Base-by-base conservation (phyloP, 2,888 invertebrate genomes). In the Dasypolia templi region DNA sequence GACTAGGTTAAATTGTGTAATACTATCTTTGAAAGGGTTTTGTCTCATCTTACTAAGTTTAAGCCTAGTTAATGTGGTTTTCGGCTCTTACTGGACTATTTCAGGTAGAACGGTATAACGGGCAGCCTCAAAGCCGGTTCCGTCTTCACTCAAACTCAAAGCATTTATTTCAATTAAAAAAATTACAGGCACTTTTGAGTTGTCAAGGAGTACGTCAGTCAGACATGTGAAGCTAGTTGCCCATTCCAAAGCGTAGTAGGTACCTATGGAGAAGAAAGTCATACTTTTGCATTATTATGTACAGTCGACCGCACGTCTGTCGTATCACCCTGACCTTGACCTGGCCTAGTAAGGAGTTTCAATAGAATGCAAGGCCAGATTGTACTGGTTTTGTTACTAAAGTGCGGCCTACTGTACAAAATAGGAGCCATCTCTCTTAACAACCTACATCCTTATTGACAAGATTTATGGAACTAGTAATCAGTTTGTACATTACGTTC, bases 391-490 rank as follows among this genome's bases (percentile, higher is more conserved):
- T 42, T 42, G 26, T 19, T 11, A n/a, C 9, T 59, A 14, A n/a
- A 14, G 1, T n/a, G 35, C 35, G 7, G n/a, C 5, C 9, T 19
- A 61, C 39, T 26, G 12, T 19, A 29, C 29, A 44, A 22, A 44
- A 32, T 49, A n/a, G 49, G 49, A n/a, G 32, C n/a, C 32, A 32
- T 51, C 26, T 22, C 68, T 22, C 26, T 46, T 26, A 35, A 67
- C 22, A 32, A 55, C 44, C n/a, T 3, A 55, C 64, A 46, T 74
- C 64, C 46, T 32, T 32, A 49, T 26, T 76, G 39, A 56, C 77
- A 42, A 42, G 46, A 32, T 42, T 56, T 44, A 77, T 58, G 6
- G 67, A 58, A 35, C 56, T 29, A 51, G 67, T 26, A 75, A 75
- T 67, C 49, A 49, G 39, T 29, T 77, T 26, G 56, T 39, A 42